Percentiles rank a stretch among this genome's conserved stretches.
Evolutionary conservation across 2,797 vertebrate genomes (phyloP).

Genomic region (Sparidentex hasta): DNA sequence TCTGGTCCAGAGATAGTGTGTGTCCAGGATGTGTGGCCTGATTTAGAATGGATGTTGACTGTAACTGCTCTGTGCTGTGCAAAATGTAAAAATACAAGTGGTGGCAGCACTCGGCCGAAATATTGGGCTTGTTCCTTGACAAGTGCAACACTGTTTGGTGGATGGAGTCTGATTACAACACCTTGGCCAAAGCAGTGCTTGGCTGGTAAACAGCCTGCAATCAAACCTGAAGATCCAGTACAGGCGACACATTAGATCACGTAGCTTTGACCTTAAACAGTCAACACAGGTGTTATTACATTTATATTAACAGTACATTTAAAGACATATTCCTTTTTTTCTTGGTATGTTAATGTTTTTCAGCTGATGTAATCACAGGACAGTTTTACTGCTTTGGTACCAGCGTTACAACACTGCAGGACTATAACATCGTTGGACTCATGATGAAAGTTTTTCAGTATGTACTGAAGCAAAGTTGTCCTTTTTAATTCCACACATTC

Average conservation of each 20-base stretch:
- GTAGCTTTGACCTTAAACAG: background rate
- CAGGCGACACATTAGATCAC: background rate
- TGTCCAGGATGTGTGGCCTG: too few species aligned
- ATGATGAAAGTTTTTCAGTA: too few species aligned
- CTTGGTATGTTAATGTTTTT: background rate
- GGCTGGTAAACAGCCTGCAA: background rate
- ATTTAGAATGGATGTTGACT: background rate
- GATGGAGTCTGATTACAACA: background rate
- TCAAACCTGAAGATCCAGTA: background rate
- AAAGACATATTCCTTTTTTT: background rate
- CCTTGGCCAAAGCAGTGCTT: background rate
- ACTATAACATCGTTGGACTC: background rate
- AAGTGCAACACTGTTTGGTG: background rate
- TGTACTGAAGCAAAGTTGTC: too few species aligned
- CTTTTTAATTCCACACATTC: too few species aligned
- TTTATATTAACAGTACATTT: background rate
- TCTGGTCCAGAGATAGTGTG: background rate
- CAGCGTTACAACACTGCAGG: background rate
- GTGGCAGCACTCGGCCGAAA: background rate
- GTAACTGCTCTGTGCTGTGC: background rate
- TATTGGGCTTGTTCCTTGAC: background rate
- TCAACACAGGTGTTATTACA: background rate
- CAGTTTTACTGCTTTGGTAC: background rate
- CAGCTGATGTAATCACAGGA: background rate
- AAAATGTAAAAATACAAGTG: background rate